These are phyloP conservation scores for Callorhinus ursinus DNA, from an alignment of 2,113 vertebrate genomes.

Conservation along the genomic window DNA sequence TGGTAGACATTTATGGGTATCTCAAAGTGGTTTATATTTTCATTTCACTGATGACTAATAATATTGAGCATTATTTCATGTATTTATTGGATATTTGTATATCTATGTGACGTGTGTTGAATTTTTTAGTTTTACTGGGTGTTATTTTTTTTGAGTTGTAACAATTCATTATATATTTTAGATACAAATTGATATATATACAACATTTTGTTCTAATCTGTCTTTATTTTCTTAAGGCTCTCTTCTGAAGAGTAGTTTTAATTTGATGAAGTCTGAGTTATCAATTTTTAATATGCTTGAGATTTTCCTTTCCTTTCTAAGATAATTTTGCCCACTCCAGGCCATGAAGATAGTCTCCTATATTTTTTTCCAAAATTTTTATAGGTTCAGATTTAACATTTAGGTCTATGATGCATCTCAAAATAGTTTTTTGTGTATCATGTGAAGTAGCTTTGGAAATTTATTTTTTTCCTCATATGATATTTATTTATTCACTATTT, in stretches of 20 bases:
- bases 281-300: background rate
- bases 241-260: background rate
- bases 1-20: background rate
- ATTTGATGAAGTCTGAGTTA: background rate
- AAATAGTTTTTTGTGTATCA: background rate
- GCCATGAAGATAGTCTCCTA: background rate
- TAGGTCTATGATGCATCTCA: background rate
- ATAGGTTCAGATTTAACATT: background rate
- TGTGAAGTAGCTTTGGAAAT: background rate
- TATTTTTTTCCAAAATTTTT: background rate
- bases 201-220: background rate
- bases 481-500: background rate
- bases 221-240: background rate
- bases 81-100: background rate
- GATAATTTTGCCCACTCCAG: background rate
- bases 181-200: background rate
- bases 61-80: background rate
- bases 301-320: background rate
- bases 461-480: background rate
- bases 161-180: background rate
- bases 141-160: background rate
- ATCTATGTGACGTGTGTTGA: too few species aligned
- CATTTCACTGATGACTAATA: background rate
- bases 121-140: background rate
- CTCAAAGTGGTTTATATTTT: background rate